These are phyloP conservation scores for Habrosyne pyritoides DNA, from an alignment of 2,888 invertebrate genomes.

Conservation along the genomic window DNA sequence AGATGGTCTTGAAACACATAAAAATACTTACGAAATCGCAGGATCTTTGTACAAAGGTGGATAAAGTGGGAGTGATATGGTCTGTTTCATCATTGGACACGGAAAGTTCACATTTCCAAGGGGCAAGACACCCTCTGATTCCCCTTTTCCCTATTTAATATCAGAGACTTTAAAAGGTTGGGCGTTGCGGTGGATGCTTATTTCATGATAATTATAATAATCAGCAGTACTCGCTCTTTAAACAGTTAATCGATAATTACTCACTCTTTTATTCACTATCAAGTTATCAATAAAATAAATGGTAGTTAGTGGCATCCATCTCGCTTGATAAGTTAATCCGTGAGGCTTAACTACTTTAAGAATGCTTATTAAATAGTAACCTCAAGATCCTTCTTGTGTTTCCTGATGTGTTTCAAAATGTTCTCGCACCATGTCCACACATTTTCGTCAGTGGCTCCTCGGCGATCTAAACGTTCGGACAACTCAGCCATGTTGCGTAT, in stretches of 20 bases:
- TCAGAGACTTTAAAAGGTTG: too few relatives aligned
- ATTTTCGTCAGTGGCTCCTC: constrained; percentile 69
- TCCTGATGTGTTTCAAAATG: constrained; percentile 39
- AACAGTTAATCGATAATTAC: too few relatives aligned
- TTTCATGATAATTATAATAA: too few relatives aligned
- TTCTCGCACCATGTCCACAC: constrained; percentile 67
- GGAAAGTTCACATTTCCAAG: constrained; percentile 55
- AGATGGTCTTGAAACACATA: background rate
- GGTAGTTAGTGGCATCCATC: too few relatives aligned
- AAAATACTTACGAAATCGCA: constrained; percentile 40
- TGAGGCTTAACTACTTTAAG: too few relatives aligned
- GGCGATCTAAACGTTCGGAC: constrained; percentile 51
- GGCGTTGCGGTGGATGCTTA: too few relatives aligned
- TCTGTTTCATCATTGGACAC: constrained; percentile 56
- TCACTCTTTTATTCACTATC: too few relatives aligned
- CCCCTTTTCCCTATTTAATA: constrained; percentile 14
- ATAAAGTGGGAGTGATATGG: constrained; percentile 49
- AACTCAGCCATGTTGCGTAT: constrained; percentile 61
- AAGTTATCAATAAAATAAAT: too few relatives aligned
- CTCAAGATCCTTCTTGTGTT: constrained; percentile 17
- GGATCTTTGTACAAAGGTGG: constrained; percentile 59
- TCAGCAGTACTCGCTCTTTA: too few relatives aligned
- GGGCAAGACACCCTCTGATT: constrained; percentile 41
- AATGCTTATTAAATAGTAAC: constrained; percentile 15
- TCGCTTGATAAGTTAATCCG: background rate